Evolutionary conservation across 2,888 invertebrate species (phyloP).

Genomic region (Andrena minutula): DNA sequence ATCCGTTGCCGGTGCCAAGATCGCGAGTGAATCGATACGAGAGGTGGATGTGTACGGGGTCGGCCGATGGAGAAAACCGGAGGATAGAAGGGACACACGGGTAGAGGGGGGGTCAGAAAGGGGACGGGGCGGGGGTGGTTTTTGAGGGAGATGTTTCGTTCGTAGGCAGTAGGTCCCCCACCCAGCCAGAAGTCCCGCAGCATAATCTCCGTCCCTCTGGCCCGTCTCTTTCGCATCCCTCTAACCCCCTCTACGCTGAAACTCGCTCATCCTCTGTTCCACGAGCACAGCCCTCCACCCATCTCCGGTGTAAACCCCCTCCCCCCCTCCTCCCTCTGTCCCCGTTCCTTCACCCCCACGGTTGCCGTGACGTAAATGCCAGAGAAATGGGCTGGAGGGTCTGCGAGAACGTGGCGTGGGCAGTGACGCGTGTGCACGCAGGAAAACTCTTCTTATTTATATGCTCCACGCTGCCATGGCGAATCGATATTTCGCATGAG

Average conservation of each 20-base stretch:
- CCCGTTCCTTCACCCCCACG: neutral
- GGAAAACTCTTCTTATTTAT: constrained; percentile 84
- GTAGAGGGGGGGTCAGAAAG: constrained; percentile 42
- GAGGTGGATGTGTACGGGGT: constrained; percentile 73
- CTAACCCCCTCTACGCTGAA: constrained; percentile 45
- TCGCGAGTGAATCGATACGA: constrained; percentile 76
- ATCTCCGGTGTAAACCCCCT: constrained; percentile 66
- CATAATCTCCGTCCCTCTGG: constrained; percentile 79
- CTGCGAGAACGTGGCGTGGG: constrained; percentile 77
- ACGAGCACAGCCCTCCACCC: constrained; percentile 69
- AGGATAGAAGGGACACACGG: constrained; percentile 71
- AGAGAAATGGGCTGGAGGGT: constrained; percentile 75
- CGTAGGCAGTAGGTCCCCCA: constrained; percentile 77
- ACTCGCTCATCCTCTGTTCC: constrained; percentile 71
- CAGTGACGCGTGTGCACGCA: constrained; percentile 84
- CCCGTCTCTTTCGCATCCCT: constrained; percentile 65
- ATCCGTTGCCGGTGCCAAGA: constrained; percentile 72
- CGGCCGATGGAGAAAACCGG: constrained; percentile 57
- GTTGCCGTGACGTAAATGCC: constrained; percentile 79
- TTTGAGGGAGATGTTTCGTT: constrained; percentile 83
- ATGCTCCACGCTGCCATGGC: constrained; percentile 78
- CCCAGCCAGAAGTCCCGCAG: constrained; percentile 75
- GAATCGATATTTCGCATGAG: constrained; percentile 81
- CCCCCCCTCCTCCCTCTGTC: no score
- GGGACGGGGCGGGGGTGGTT: constrained; percentile 75